A percentile compares a stretch with the other conserved stretches of the same genome.
Evolutionary conservation across 92 coral and sea anemone species (phyloP).

Genomic region (Porites cylindrica): DNA sequence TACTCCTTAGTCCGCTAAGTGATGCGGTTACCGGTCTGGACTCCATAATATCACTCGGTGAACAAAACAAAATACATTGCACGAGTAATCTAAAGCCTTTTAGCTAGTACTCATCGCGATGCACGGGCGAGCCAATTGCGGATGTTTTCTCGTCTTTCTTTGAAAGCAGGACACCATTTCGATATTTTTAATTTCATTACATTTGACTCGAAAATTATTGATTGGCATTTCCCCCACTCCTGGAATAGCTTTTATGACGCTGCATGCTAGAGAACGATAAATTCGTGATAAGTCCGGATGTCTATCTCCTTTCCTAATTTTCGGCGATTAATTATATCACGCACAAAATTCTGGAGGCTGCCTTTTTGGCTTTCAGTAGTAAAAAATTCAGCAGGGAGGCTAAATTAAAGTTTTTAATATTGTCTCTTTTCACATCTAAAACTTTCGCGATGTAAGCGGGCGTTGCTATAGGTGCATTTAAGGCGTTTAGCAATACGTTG

Average conservation of each 20-base stretch:
- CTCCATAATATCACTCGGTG: conserved; percentile 16
- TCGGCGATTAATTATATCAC: conserved; percentile 37
- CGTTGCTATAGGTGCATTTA: conserved; percentile 20
- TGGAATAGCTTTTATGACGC: conserved; percentile 37
- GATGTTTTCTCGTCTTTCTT: neutral
- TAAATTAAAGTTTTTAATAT: neutral
- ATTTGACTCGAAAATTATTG: conserved; percentile 23
- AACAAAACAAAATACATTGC: conserved; percentile 4
- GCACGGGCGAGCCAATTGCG: conserved; percentile 8
- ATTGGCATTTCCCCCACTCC: conserved; percentile 13
- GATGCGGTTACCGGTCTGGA: conserved; percentile 47
- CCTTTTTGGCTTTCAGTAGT: neutral
- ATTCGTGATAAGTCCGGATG: conserved; percentile 36
- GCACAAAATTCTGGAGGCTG: neutral
- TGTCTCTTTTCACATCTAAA: neutral
- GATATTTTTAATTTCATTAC: conserved; percentile 26
- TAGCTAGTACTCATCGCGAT: neutral
- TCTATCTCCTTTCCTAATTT: conserved; percentile 30
- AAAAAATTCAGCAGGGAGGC: neutral
- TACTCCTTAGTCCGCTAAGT: conserved; percentile 15
- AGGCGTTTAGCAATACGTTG: conserved; percentile 7
- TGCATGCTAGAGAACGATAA: conserved; percentile 16
- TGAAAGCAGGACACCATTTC: conserved; percentile 3
- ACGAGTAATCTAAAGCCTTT: conserved; percentile 8
- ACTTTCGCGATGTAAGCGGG: neutral